phyloP scores from a whole-genome alignment of 2,113 vertebrate genomes.

The Scolopax mira region DNA sequence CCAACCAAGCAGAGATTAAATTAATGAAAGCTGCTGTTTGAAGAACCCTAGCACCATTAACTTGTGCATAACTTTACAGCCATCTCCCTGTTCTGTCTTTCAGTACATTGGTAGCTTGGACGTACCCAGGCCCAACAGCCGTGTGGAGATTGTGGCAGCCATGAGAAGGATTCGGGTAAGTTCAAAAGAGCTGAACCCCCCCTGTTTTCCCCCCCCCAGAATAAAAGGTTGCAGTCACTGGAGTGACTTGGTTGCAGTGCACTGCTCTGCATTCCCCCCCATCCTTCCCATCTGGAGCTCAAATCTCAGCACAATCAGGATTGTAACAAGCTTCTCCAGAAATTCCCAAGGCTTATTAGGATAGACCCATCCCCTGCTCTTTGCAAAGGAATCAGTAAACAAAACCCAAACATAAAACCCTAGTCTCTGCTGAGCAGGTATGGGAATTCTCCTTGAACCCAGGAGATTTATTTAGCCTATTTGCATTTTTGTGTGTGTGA shows the following conservation, averaged over 20 bases:
- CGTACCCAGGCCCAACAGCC: conserved; percentile 89
- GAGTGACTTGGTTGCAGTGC: neutral
- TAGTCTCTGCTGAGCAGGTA: neutral
- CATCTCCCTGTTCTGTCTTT: neutral
- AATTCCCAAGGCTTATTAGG: neutral
- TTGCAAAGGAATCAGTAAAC: neutral
- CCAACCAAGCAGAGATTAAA: neutral
- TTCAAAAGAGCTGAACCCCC: neutral
- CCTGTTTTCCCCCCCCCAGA: too few species aligned
- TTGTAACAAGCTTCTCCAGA: neutral
- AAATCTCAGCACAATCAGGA: neutral
- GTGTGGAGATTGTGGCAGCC: conserved; percentile 91
- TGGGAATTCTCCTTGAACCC: neutral
- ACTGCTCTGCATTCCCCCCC: neutral
- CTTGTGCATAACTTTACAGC: neutral
- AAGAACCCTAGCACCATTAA: neutral
- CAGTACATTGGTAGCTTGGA: conserved; percentile 90
- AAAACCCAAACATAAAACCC: neutral
- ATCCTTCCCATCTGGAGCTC: neutral
- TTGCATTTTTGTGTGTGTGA: neutral
- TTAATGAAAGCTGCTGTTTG: neutral
- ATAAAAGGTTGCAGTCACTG: neutral
- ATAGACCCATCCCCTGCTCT: neutral
- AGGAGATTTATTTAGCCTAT: neutral
- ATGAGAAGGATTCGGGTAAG: conserved; percentile 93